Conservation (phyloP, 2,888 invertebrate genomes). For the Polydrusus cervinus region DNA sequence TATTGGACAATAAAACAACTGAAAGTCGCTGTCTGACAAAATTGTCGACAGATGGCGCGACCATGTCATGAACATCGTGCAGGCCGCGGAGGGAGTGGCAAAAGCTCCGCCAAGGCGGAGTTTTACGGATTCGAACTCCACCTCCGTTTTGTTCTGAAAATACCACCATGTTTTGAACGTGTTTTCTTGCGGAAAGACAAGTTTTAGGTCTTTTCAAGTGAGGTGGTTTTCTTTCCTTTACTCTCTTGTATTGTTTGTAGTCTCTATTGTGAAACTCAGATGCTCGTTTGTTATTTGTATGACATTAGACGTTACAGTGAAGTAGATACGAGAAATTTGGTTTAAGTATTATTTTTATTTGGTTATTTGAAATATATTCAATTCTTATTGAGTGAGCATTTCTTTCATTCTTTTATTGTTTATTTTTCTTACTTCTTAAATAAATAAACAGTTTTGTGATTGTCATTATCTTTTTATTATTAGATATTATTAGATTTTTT, state of each 20-base stretch:
- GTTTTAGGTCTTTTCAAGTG: constrained; percentile 53
- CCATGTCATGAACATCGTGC: constrained; percentile 60
- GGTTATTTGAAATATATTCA: neutral
- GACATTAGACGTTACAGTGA: constrained; percentile 34
- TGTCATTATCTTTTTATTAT: no score
- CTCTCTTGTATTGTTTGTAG: constrained; percentile 54
- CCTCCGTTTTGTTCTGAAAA: constrained; percentile 50
- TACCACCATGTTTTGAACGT: constrained; percentile 56
- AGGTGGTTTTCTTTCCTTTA: constrained; percentile 54
- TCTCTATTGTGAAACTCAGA: constrained; percentile 51
- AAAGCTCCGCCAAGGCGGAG: constrained; percentile 41
- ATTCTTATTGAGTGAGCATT: no score
- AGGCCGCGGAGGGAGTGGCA: constrained; percentile 39
- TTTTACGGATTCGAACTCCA: constrained; percentile 10
- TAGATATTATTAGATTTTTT: no score
- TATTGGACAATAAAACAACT: constrained; percentile 68
- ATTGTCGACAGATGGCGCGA: constrained; percentile 68
- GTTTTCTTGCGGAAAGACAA: constrained; percentile 55
- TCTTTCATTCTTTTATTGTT: no score
- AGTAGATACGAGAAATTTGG: constrained; percentile 1
- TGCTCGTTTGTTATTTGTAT: constrained; percentile 58
- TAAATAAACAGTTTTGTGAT: no score
- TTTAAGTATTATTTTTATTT: constrained; percentile 1
- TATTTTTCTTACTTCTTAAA: no score
- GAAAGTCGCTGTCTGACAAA: constrained; percentile 59